Conservation (phyloP, 2,113 vertebrate genomes). For the Pangasianodon gigas region DNA sequence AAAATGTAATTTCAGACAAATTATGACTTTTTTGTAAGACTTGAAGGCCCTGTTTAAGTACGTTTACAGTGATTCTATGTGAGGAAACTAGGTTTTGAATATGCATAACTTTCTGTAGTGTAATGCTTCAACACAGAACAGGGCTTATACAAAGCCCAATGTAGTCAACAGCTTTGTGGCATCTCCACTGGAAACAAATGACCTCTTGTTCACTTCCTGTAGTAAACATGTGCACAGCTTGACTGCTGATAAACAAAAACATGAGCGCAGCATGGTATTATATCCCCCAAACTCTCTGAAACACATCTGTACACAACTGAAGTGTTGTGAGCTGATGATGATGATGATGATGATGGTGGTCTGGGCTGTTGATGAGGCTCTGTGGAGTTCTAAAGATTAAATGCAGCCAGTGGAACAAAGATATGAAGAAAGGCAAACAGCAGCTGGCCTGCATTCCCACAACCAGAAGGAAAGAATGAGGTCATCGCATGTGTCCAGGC, state of each 20-base stretch:
- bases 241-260: conserved; percentile 32
- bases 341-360: conserved; percentile 34
- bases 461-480: conserved; percentile 62
- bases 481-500: conserved; percentile 59
- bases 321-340: background rate
- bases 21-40: background rate
- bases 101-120: background rate
- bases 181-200: conserved; percentile 41
- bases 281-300: background rate
- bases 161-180: conserved; percentile 25
- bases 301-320: conserved; percentile 35
- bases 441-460: conserved; percentile 65
- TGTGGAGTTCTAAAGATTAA: conserved; percentile 21
- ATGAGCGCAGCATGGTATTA: background rate
- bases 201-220: conserved; percentile 49
- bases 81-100: background rate
- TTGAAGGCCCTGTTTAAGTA: background rate
- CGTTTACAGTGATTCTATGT: background rate
- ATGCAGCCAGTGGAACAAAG: conserved; percentile 17
- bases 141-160: background rate
- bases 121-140: background rate
- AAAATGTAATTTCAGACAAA: background rate
- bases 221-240: conserved; percentile 21
- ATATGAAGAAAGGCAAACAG: conserved; percentile 60
- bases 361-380: conserved; percentile 8